Conservation (phyloP, 2,888 invertebrate species). For the Pseudolycoriella hygida region DNA sequence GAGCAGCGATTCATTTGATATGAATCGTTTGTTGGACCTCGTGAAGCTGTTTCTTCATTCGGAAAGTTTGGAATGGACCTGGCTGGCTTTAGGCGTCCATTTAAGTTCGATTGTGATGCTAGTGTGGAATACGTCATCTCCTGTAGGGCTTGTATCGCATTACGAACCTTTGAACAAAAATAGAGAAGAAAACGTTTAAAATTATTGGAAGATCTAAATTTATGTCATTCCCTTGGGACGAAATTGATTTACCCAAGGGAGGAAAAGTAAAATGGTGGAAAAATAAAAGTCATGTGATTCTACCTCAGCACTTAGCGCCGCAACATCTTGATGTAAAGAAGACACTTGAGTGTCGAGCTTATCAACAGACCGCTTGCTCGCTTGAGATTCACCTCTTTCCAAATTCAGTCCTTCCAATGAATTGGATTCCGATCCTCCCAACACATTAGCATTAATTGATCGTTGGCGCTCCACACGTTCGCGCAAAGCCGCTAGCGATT, state of each 20-base stretch:
- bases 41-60: constrained; percentile 22
- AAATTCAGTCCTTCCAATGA: constrained; percentile 44
- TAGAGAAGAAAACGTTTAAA: constrained; percentile 3
- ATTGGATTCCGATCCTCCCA: constrained; percentile 34
- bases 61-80: constrained; percentile 68
- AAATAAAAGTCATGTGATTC: too few relatives aligned
- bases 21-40: neutral
- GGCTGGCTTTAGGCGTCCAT: constrained; percentile 45
- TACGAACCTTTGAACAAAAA: constrained; percentile 40
- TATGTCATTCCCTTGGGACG: too few relatives aligned
- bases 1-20: constrained; percentile 39
- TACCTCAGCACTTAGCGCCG: constrained; percentile 67
- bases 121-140: constrained; percentile 52
- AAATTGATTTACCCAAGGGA: too few relatives aligned
- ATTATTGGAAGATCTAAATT: neutral
- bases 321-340: constrained; percentile 69
- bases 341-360: constrained; percentile 67
- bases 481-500: constrained; percentile 34
- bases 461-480: constrained; percentile 51
- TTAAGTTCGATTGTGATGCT: constrained; percentile 22
- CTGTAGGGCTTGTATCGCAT: constrained; percentile 68
- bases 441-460: constrained; percentile 36
- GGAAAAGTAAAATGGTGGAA: too few relatives aligned
- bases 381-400: constrained; percentile 24
- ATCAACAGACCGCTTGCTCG: constrained; percentile 35